Evolutionary conservation across 2,888 invertebrate species (phyloP), one percentile per base, ranked within the genome.

Genomic region (Antitype chi): DNA sequence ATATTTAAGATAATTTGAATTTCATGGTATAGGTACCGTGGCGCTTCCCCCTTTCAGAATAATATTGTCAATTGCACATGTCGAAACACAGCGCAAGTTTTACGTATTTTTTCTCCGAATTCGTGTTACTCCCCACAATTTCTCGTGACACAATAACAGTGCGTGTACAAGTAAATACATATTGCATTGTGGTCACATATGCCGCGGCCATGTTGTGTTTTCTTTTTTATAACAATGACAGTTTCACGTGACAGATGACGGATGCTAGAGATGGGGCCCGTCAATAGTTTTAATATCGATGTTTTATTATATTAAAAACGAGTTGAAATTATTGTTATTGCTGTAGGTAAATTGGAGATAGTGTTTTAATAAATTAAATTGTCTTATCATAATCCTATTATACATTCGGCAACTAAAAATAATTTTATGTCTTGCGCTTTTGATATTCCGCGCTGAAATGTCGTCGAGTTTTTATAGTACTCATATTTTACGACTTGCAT

Each of bases 171-270:
- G 78, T 82, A 81, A 86, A 84, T 84, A 86, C 76, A 84, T 80
- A 85, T 66, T 81, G 79, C 83, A 86, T 88, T 88, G 88, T 81
- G 89, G 87, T 88, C 83, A 70, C 88, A 88, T 81, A 88, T 88
- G 88, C 79, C 71, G 82, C 70, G 57, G 85, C 88, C 85, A 88
- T 88, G 47, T 88, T 87, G 82, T 49, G 25, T 85, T 82, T 74
- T 77, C 74, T 81, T 79, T 77, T 85, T 85, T 76, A 49, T 74
- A 83, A 85, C 85, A 86, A 88, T 84, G 84, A 84, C 87, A 86
- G 78, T 87, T 71, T 78, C 81, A 77, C 69, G 60, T 85, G 87
- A 87, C 88, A 87, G 88, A 85, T 87, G 87, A 84, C 76, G 76
- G 67, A 70, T 78, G 59, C 70, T 76, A 74, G 75, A 78, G 82